These are phyloP conservation scores for Poecilia velifera DNA, from an alignment of 2,797 vertebrate genomes.

Conservation along the genomic window DNA sequence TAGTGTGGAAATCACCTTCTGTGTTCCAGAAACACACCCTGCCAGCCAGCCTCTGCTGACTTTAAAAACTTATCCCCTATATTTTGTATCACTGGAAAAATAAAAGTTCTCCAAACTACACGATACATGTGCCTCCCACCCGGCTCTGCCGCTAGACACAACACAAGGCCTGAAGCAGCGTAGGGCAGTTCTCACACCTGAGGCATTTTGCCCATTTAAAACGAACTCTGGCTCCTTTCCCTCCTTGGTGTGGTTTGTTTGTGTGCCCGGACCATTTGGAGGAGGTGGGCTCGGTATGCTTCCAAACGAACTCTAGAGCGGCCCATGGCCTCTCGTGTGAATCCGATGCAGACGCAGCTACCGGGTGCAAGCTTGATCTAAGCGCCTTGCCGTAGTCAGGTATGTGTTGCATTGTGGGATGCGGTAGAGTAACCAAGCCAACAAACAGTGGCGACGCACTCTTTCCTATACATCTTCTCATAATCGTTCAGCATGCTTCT, in stretches of 20 bases:
- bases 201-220: not conserved
- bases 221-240: not conserved
- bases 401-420: slow-evolving; percentile 1
- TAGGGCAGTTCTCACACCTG: not conserved
- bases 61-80: slow-evolving; percentile 36
- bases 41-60: slow-evolving; percentile 27
- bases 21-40: slow-evolving; percentile 50
- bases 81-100: slow-evolving; percentile 26
- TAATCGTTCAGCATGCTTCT: not conserved
- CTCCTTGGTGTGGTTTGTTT: not conserved
- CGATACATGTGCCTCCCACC: slow-evolving; percentile 13
- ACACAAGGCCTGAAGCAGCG: slow-evolving; percentile 5
- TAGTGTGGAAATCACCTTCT: slow-evolving; percentile 64
- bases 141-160: slow-evolving; percentile 6
- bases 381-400: not conserved
- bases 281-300: not conserved
- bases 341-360: not conserved
- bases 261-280: not conserved
- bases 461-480: not conserved
- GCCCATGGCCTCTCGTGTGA: not conserved
- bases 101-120: slow-evolving; percentile 8
- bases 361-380: not conserved
- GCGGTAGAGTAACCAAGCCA: not conserved
- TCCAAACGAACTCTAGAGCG: not conserved
- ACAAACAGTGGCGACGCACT: not conserved